Conservation (phyloP, 37 sponge, comb jelly and placozoan species). For the Trichoplax adhaerens region DNA sequence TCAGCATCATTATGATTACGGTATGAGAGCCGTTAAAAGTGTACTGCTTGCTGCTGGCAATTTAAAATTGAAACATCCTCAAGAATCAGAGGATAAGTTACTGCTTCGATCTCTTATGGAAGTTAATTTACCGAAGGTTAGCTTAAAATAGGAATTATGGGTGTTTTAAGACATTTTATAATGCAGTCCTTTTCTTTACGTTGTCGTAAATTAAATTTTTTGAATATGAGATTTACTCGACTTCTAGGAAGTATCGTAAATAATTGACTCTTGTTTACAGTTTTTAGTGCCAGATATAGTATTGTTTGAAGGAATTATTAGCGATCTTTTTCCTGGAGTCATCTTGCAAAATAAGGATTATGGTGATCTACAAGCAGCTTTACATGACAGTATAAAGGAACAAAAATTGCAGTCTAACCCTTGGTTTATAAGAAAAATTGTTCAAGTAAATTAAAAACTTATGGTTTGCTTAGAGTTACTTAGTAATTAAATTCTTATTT, state of each 20-base stretch:
- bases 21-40: not conserved
- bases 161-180: no score
- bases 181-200: no score
- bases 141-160: no score
- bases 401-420: constrained; percentile 8
- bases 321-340: constrained; percentile 18
- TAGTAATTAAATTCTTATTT: no score
- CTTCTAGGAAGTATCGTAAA: no score
- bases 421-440: constrained; percentile 16
- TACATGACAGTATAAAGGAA: constrained; percentile 4
- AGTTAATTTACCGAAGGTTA: no score
- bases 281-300: no score
- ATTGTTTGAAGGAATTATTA: constrained; percentile 7
- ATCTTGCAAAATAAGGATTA: constrained; percentile 8
- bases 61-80: no score
- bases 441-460: constrained; percentile 6
- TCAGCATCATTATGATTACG: constrained; percentile 22
- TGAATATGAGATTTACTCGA: no score
- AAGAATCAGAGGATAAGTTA: no score
- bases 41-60: constrained; percentile 15
- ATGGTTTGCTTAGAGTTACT: not conserved
- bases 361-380: constrained; percentile 12
- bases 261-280: not conserved
- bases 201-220: no score
- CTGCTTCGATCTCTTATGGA: no score